Evolutionary conservation across 2,113 vertebrate species (phyloP).

Genomic region (Pachycephala philippinensis): DNA sequence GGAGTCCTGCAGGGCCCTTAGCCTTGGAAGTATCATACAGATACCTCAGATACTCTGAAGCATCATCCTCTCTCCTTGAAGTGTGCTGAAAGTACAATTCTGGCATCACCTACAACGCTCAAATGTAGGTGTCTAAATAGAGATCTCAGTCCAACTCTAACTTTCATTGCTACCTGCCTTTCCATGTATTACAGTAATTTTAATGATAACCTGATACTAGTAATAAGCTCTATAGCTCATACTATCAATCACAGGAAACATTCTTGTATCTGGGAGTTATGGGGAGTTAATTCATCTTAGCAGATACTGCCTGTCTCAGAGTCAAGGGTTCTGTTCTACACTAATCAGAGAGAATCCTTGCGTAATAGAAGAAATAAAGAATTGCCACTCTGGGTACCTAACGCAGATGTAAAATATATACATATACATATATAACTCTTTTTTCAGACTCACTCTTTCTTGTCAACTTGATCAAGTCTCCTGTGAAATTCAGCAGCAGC

Average conservation of each 20-base stretch:
- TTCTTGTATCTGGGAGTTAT: neutral
- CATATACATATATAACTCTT: neutral
- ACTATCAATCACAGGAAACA: neutral
- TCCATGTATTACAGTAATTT: neutral
- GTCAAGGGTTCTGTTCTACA: neutral
- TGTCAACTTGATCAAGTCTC: slow-evolving; percentile 77
- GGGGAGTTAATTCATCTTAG: neutral
- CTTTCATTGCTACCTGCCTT: neutral
- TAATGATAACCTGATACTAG: neutral
- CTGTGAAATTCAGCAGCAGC: slow-evolving; percentile 81
- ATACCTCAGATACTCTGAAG: neutral
- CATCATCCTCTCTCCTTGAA: neutral
- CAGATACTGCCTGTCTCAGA: neutral
- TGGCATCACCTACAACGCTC: neutral
- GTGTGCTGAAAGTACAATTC: neutral
- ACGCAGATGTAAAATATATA: neutral
- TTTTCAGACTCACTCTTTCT: slow-evolving; percentile 78
- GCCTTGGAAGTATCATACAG: neutral
- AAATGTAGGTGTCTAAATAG: neutral
- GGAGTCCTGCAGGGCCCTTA: neutral
- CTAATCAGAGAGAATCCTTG: neutral
- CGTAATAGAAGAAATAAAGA: neutral
- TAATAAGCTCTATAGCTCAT: neutral
- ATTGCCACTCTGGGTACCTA: neutral
- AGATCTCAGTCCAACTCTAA: neutral